Evolutionary conservation across 2,113 vertebrate species (phyloP).

Genomic region (Herpetotheres cachinnans): DNA sequence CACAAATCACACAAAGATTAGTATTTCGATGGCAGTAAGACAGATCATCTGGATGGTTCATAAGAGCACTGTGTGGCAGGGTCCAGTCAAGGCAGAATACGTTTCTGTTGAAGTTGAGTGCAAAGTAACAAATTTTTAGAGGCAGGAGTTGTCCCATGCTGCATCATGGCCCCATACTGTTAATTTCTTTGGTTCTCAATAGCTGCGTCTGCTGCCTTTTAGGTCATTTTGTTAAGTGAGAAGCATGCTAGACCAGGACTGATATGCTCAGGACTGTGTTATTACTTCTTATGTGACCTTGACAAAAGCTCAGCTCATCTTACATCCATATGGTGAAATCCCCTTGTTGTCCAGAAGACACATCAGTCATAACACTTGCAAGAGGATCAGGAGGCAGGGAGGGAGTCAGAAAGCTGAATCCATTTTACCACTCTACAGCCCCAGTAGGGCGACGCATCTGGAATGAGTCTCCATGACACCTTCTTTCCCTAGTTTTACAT

Average conservation of each 20-base stretch:
- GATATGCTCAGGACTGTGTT: background rate
- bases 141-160: accelerated
- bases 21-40: background rate
- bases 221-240: background rate
- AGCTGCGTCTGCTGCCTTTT: background rate
- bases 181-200: background rate
- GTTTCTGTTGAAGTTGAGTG: background rate
- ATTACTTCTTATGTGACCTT: background rate
- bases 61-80: background rate
- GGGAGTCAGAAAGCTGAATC: background rate
- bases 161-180: background rate
- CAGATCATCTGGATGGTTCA: background rate
- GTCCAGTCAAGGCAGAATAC: background rate
- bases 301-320: background rate
- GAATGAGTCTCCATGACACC: background rate
- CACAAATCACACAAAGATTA: background rate
- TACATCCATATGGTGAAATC: background rate
- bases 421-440: background rate
- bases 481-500: background rate
- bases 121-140: background rate
- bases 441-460: accelerated
- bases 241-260: background rate
- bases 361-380: background rate
- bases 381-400: background rate
- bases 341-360: background rate